Base-by-base conservation (phyloP, 2,888 invertebrate species). In the Serrognathus titanus region DNA sequence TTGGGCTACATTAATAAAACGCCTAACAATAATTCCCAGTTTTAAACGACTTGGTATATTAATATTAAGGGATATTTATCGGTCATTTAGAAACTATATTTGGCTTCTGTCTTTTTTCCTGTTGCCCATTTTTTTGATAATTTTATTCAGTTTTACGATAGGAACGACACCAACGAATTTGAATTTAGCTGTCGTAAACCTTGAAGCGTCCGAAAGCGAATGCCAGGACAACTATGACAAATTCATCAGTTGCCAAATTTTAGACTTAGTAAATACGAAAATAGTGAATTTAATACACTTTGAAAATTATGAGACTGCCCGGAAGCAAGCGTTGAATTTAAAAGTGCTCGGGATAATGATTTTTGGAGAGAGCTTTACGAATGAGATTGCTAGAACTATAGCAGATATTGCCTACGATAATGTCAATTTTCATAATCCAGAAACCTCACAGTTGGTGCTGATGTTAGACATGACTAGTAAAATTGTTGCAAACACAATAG, bases 121-220 rank as follows among this genome's bases (percentile, higher is more conserved):
- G 13, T 8, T 63, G n/a, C 63, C 63, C 9, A 12, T 60, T 2
- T 9, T 60, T n/a, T 47, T 61, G 13, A 46, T 61, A 10, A 36
- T 54, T 9, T 36, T 63, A 16, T 60, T 60, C 39, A 59, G 59
- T 43, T 40, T 51, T 38, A 60, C 63, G 1, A 54, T 63, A 11
- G 63, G 63, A 7, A 56, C 54, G 16, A 57, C 55, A 10, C 63
- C 63, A 9, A 49, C 49, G n/a, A 55, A 57, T 12, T 47, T 63
- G 36, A 20, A 39, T 2, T 10, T 63, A 35, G 63, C 57, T 3
- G 46, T 62, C 3, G 62, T 62, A 1, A 63, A 63, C 48, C 51
- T 53, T 2, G 63, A 63, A 55, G 43, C 58, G 6, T 38, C 48
- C 3, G 50, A 52, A 48, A 43, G 48, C 1, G 49, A 52, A n/a